Conservation (phyloP, 2,113 vertebrate species). For the Stigmatopora nigra region DNA sequence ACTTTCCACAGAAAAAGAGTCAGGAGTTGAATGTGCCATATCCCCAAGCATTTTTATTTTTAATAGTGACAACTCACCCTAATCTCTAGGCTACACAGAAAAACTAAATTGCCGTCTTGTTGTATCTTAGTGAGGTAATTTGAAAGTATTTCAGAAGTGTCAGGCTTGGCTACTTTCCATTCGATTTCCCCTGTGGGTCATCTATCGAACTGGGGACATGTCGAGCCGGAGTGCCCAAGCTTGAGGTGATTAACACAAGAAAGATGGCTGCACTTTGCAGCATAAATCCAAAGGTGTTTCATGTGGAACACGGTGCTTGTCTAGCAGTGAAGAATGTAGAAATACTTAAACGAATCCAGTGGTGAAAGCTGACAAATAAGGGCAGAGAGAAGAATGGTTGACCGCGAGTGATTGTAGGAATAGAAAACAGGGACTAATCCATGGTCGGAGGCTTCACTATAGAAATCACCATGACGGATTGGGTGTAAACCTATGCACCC, state of each 20-base stretch:
- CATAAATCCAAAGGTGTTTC: conserved; percentile 66
- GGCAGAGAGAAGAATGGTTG: background rate
- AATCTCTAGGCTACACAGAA: conserved; percentile 1
- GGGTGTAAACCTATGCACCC: conserved; percentile 37
- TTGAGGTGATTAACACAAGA: conserved; percentile 68
- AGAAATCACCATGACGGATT: conserved; percentile 10
- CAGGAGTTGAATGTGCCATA: background rate
- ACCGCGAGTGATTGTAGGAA: background rate
- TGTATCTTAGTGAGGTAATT: conserved; percentile 35
- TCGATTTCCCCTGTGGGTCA: conserved; percentile 68
- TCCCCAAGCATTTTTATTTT: background rate
- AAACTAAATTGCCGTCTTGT: conserved; percentile 10
- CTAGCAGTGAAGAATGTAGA: conserved; percentile 66
- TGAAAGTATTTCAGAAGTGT: conserved; percentile 48
- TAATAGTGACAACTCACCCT: background rate
- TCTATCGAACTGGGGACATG: conserved; percentile 55
- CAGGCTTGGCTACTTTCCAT: conserved; percentile 59
- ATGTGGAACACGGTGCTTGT: conserved; percentile 62
- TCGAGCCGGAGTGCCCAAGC: conserved; percentile 46
- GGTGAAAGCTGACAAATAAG: conserved; percentile 44
- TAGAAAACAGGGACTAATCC: conserved; percentile 3
- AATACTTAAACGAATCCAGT: conserved; percentile 40
- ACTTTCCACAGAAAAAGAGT: background rate
- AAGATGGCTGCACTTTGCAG: conserved; percentile 49
- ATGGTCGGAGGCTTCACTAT: background rate